These are phyloP conservation scores for Volucella inanis DNA, from an alignment of 2,888 invertebrate species.

Conservation along the genomic window DNA sequence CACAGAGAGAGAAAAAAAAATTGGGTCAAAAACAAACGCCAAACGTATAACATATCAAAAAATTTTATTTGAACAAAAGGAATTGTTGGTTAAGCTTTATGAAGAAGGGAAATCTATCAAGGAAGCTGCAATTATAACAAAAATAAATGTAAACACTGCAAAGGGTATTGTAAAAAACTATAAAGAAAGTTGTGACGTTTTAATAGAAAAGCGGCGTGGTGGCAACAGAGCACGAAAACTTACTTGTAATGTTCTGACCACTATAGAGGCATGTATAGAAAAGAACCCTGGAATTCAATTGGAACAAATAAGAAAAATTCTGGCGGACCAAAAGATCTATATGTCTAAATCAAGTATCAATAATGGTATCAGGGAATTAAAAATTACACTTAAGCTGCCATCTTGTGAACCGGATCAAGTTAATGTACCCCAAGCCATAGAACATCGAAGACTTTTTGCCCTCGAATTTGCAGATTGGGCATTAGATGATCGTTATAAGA, in stretches of 20 bases:
- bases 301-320: slow-evolving; percentile 19
- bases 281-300: slow-evolving; percentile 31
- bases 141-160: slow-evolving; percentile 36
- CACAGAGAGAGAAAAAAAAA: neutral
- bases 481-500: slow-evolving; percentile 31
- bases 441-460: slow-evolving; percentile 39
- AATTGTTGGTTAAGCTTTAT: slow-evolving; percentile 30
- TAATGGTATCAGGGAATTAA: slow-evolving; percentile 16
- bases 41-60: slow-evolving; percentile 36
- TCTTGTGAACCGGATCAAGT: slow-evolving; percentile 8
- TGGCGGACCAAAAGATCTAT: slow-evolving; percentile 9
- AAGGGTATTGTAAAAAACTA: slow-evolving; percentile 29
- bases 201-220: slow-evolving; percentile 30
- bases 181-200: slow-evolving; percentile 10
- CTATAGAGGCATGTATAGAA: slow-evolving; percentile 33
- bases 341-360: slow-evolving; percentile 16
- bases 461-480: slow-evolving; percentile 35
- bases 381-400: slow-evolving; percentile 27
- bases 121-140: slow-evolving; percentile 18
- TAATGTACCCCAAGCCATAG: slow-evolving; percentile 31
- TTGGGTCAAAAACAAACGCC: neutral
- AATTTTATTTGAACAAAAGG: slow-evolving; percentile 32
- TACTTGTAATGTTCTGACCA: slow-evolving; percentile 16
- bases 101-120: slow-evolving; percentile 32
- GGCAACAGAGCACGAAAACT: slow-evolving; percentile 25